Evolutionary conservation across 2,797 vertebrate genomes (phyloP).

Genomic region (Malurus leucopterus): DNA sequence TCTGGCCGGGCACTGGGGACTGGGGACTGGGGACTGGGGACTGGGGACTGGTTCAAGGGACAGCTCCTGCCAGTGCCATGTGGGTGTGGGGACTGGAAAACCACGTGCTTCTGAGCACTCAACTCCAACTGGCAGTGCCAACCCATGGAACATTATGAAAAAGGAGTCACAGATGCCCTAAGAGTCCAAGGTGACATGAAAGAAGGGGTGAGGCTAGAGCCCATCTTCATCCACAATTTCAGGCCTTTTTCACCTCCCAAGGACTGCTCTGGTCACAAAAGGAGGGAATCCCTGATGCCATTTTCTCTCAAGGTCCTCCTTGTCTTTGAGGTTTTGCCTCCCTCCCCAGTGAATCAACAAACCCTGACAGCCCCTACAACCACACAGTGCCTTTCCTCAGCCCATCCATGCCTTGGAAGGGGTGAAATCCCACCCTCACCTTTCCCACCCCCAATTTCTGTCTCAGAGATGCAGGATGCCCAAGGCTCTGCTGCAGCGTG

Average conservation of each 20-base stretch:
- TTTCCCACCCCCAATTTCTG: not conserved
- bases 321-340: not conserved
- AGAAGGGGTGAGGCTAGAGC: not conserved
- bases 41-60: not conserved
- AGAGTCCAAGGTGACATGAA: not conserved
- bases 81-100: not conserved
- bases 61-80: not conserved
- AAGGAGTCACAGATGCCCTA: not conserved
- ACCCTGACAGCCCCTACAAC: not conserved
- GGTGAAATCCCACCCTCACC: not conserved
- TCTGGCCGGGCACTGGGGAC: no score
- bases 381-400: accelerated
- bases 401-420: not conserved
- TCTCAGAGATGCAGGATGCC: not conserved
- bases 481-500: not conserved
- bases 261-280: not conserved
- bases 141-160: not conserved
- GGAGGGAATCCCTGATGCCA: not conserved
- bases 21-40: not conserved
- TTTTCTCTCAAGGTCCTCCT: not conserved
- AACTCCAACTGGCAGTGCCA: accelerated
- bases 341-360: not conserved
- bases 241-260: not conserved
- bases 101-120: not conserved
- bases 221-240: not conserved